phyloP scores from a whole-genome alignment of 2,113 vertebrate genomes.

The Percina caprodes region DNA sequence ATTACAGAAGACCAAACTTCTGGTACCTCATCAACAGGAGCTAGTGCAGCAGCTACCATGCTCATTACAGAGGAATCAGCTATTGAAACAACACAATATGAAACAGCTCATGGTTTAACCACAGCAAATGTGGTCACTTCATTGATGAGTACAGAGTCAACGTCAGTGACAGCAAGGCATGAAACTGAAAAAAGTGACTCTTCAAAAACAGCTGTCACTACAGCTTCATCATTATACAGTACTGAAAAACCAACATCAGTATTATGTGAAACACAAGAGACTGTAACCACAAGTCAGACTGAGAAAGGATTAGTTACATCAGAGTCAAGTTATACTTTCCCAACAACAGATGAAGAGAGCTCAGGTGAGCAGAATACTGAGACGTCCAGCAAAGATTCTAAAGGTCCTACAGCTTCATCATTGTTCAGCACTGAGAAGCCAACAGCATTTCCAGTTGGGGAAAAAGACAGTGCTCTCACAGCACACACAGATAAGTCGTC shows the following conservation, averaged over 20 bases:
- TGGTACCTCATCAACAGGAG: background rate
- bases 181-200: too few species aligned
- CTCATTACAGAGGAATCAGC: background rate
- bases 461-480: slow-evolving; percentile 1
- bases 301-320: background rate
- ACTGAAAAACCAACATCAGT: slow-evolving; percentile 23
- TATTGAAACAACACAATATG: background rate
- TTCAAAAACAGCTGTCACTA: too few species aligned
- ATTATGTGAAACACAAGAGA: background rate
- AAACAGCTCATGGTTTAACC: background rate
- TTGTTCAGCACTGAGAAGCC: slow-evolving; percentile 32
- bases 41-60: background rate
- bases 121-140: background rate
- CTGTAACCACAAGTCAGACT: background rate
- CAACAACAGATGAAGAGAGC: background rate
- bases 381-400: too few species aligned
- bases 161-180: too few species aligned
- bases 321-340: background rate
- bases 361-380: background rate
- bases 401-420: background rate
- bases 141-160: too few species aligned
- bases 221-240: background rate
- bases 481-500: slow-evolving; percentile 4
- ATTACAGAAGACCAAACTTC: slow-evolving; percentile 33
- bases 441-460: background rate